Evolutionary conservation across 2,113 vertebrate species (phyloP).

Genomic region (Macrotus californicus): DNA sequence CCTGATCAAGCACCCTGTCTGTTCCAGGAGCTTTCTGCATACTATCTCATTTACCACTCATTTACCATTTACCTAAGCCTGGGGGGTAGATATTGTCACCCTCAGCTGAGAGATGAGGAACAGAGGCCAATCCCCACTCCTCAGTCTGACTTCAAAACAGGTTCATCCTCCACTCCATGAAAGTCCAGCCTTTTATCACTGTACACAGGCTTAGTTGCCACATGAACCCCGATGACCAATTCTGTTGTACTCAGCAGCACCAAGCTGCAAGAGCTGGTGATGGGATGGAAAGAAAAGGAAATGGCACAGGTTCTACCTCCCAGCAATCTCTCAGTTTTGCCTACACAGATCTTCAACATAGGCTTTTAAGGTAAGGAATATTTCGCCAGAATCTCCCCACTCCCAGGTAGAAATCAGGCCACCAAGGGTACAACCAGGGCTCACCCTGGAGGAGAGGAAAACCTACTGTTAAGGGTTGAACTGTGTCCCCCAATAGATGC

Average conservation of each 20-base stretch:
- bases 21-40: neutral
- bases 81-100: neutral
- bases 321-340: neutral
- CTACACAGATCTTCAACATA: no score
- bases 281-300: neutral
- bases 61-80: no score
- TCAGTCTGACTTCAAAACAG: neutral
- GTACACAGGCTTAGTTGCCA: neutral
- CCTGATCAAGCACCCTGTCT: neutral
- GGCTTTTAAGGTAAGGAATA: neutral
- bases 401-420: neutral
- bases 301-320: neutral
- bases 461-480: neutral
- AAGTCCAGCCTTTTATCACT: no score
- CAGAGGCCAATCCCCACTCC: neutral
- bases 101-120: neutral
- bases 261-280: neutral
- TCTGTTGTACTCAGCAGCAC: neutral
- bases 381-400: neutral
- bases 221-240: fast-evolving
- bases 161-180: neutral
- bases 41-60: neutral
- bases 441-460: neutral
- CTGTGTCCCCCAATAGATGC: neutral
- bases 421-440: neutral